Evolutionary conservation across 2,797 vertebrate species (phyloP).

Genomic region (Megalops cyprinoides): DNA sequence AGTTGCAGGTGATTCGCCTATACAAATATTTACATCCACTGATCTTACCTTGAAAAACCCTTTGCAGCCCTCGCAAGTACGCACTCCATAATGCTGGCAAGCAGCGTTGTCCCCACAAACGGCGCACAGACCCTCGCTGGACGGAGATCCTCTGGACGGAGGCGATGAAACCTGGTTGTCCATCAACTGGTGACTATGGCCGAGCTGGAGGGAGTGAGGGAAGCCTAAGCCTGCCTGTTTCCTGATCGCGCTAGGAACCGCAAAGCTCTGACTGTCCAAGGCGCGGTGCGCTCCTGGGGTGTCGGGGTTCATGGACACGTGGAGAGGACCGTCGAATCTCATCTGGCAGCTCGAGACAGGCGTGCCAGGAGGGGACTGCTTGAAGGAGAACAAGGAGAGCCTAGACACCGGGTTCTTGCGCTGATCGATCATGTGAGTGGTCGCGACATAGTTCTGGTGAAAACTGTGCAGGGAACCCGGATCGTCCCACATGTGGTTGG

Average conservation of each 20-base stretch:
- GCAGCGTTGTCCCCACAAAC: conserved; percentile 96
- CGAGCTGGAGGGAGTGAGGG: conserved; percentile 82
- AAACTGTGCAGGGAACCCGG: conserved; percentile 86
- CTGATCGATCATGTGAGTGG: conserved; percentile 84
- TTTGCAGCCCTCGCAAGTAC: conserved; percentile 95
- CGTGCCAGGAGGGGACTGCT: conserved; percentile 82
- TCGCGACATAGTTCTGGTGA: conserved; percentile 88
- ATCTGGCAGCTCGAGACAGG: conserved; percentile 87
- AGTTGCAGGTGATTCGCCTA: neutral
- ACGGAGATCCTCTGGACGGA: conserved; percentile 77
- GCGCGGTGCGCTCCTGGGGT: conserved; percentile 75
- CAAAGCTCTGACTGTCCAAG: conserved; percentile 79
- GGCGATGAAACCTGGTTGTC: conserved; percentile 83
- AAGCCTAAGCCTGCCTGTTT: conserved; percentile 84
- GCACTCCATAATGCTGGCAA: conserved; percentile 95
- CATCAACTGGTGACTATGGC: conserved; percentile 83
- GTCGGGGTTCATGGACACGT: conserved; percentile 84
- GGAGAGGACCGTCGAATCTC: conserved; percentile 88
- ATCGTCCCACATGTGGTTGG: conserved; percentile 89
- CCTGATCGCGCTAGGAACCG: conserved; percentile 76
- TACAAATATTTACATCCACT: conserved; percentile 67
- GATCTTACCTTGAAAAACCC: conserved; percentile 89
- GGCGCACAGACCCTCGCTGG: conserved; percentile 89
- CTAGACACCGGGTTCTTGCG: conserved; percentile 87
- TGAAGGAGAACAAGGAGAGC: conserved; percentile 91